A percentile compares a stretch with the other conserved stretches of the same genome.
Conservation (phyloP, 1,140 invertebrate species). For the Leptinotarsa lineolata region DNA sequence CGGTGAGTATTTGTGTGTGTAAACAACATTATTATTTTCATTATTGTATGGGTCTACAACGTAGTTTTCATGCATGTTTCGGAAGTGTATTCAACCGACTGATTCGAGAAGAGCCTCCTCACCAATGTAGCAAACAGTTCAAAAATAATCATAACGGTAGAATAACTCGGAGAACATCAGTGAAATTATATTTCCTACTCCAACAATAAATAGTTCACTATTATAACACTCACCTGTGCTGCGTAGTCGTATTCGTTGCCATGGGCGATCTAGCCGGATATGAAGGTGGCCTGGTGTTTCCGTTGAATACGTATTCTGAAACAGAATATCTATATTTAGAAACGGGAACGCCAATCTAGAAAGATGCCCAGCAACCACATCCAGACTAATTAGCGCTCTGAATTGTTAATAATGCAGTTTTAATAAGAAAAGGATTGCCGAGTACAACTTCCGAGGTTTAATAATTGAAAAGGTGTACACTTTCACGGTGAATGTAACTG, state of each 20-base stretch:
- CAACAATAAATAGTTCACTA: no score
- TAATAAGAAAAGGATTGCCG: not conserved
- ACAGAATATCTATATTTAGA: conserved; percentile 44
- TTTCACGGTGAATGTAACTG: no score
- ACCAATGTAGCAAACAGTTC: no score
- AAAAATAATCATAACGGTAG: no score
- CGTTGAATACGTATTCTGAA: conserved; percentile 62
- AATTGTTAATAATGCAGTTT: conserved; percentile 18
- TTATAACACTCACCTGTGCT: conserved; percentile 48
- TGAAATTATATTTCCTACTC: no score
- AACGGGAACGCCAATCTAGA: not conserved
- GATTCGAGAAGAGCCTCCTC: no score
- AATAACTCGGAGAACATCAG: no score
- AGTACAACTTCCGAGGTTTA: not conserved
- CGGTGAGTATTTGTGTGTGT: no score
- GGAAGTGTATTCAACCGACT: no score
- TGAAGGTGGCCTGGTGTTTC: conserved; percentile 56
- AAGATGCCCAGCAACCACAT: conserved; percentile 7
- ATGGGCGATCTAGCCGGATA: conserved; percentile 58
- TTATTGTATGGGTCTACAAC: no score
- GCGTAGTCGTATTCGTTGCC: conserved; percentile 46
- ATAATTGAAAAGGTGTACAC: not conserved
- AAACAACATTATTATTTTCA: no score
- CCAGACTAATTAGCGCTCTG: conserved; percentile 16
- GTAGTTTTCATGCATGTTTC: no score